phyloP scores from a whole-genome alignment of 2,113 vertebrate species.

The Pao palembangensis region DNA sequence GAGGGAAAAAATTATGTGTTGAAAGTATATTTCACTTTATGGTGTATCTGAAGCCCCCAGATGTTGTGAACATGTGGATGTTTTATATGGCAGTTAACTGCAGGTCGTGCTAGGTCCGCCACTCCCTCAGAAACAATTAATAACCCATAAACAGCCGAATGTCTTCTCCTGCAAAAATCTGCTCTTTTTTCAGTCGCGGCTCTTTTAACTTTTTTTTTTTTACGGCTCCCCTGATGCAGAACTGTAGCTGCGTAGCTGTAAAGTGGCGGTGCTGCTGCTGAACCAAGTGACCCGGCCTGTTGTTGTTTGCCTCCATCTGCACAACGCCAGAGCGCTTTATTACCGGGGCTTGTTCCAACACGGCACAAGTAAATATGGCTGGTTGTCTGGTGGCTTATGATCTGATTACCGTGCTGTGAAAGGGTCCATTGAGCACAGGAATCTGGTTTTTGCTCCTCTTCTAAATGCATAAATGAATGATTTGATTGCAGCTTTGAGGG shows the following conservation, averaged over 20 bases:
- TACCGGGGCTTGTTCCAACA: slow-evolving; percentile 65
- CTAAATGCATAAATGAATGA: slow-evolving; percentile 59
- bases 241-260: slow-evolving; percentile 38
- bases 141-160: slow-evolving; percentile 66
- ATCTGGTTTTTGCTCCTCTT: slow-evolving; percentile 68
- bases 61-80: slow-evolving; percentile 67
- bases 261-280: slow-evolving; percentile 32
- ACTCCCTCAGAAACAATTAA: slow-evolving; percentile 72
- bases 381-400: slow-evolving; percentile 53
- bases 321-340: slow-evolving; percentile 53
- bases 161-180: slow-evolving; percentile 54
- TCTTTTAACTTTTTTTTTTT: slow-evolving; percentile 41
- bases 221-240: slow-evolving; percentile 38
- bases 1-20: slow-evolving; percentile 25
- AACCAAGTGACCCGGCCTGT: slow-evolving; percentile 49
- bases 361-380: slow-evolving; percentile 68
- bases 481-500: slow-evolving; percentile 45
- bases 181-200: slow-evolving; percentile 24
- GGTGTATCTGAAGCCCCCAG: slow-evolving; percentile 67
- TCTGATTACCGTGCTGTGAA: slow-evolving; percentile 60
- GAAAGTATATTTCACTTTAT: slow-evolving; percentile 58
- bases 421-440: slow-evolving; percentile 64
- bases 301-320: slow-evolving; percentile 57
- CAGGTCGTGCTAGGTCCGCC: slow-evolving; percentile 55
- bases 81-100: slow-evolving; percentile 71